Conservation (phyloP, 2,888 invertebrate genomes). For the Automeris io region DNA sequence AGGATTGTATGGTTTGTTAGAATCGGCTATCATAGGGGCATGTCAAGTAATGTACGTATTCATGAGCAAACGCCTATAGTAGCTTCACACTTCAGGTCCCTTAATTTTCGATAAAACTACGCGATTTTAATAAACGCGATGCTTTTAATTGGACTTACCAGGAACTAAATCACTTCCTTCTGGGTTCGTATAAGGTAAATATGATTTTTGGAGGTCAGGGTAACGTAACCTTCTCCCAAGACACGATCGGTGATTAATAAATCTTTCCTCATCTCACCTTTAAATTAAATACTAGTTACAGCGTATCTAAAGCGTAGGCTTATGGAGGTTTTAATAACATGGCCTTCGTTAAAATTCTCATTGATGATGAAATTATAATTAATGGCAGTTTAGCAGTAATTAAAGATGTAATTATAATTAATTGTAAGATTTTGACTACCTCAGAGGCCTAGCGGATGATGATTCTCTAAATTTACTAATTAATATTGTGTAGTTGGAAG, state of each 20-base stretch:
- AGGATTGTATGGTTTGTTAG: too few relatives aligned
- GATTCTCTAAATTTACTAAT: too few relatives aligned
- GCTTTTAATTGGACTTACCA: too few relatives aligned
- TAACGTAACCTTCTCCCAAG: conserved; percentile 8
- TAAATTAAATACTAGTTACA: neutral
- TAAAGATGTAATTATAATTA: neutral
- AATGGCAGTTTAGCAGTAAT: neutral
- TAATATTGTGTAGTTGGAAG: too few relatives aligned
- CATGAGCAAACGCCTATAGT: too few relatives aligned
- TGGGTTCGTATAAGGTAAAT: neutral
- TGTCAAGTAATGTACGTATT: too few relatives aligned
- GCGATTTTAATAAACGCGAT: too few relatives aligned
- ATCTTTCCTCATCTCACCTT: conserved; percentile 11
- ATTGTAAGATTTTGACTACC: too few relatives aligned
- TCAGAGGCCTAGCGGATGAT: too few relatives aligned
- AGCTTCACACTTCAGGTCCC: too few relatives aligned
- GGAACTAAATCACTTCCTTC: neutral
- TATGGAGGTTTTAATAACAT: neutral
- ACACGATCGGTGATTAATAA: conserved; percentile 14
- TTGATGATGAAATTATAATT: neutral
- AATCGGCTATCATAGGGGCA: too few relatives aligned
- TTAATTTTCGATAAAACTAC: too few relatives aligned
- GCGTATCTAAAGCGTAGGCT: neutral
- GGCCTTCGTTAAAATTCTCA: conserved; percentile 1
- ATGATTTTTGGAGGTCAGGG: conserved; percentile 7